Conservation (phyloP, 2,113 vertebrate species). For the Monopterus albus region DNA sequence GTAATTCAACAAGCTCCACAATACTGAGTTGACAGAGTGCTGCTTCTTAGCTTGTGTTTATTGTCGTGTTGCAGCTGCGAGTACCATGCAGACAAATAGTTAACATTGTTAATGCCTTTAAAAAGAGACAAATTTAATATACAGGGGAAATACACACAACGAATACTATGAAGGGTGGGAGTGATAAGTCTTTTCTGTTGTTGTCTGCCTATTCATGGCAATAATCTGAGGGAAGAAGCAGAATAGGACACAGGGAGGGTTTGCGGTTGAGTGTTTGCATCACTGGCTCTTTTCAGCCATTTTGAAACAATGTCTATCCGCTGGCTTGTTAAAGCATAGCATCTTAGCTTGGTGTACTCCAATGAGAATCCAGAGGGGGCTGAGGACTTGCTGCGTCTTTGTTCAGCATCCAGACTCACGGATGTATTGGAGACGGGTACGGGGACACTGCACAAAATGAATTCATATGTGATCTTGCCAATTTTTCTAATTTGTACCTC, state of each 20-base stretch:
- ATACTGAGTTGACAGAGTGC: conserved; percentile 68
- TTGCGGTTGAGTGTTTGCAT: conserved; percentile 69
- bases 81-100: conserved; percentile 62
- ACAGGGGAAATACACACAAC: conserved; percentile 74
- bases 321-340: conserved; percentile 56
- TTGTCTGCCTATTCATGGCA: conserved; percentile 66
- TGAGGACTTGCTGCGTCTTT: conserved; percentile 67
- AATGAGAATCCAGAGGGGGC: conserved; percentile 59
- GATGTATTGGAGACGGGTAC: conserved; percentile 9
- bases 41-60: conserved; percentile 62
- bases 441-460: conserved; percentile 9
- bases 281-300: conserved; percentile 76
- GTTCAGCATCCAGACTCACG: conserved; percentile 37
- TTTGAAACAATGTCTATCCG: conserved; percentile 77
- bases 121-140: conserved; percentile 77
- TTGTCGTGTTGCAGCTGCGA: conserved; percentile 76
- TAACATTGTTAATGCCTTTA: conserved; percentile 65
- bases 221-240: conserved; percentile 77
- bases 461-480: conserved; percentile 21
- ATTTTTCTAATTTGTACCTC: neutral
- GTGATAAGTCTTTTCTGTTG: conserved; percentile 71
- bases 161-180: conserved; percentile 68
- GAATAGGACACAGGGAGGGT: conserved; percentile 69
- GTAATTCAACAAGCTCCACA: conserved; percentile 78
- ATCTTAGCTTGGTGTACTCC: conserved; percentile 65